Percentiles rank a stretch among this genome's conserved stretches.
Conservation (phyloP, 2,797 vertebrate genomes). For the Macropodus opercularis region DNA sequence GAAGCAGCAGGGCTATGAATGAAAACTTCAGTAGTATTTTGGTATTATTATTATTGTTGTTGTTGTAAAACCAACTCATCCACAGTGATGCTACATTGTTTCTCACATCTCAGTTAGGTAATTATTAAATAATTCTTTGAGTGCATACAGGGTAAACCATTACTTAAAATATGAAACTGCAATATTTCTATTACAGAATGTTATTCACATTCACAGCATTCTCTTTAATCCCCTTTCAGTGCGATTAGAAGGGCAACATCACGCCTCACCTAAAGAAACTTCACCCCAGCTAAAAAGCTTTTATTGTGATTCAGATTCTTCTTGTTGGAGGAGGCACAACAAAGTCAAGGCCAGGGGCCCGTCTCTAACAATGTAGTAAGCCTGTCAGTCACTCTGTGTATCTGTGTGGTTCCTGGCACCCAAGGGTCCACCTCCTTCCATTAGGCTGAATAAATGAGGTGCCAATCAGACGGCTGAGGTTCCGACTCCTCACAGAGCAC, state of each 20-base stretch:
- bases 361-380: conserved; percentile 48
- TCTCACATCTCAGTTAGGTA: too few relatives aligned
- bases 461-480: conserved; percentile 60
- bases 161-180: not conserved
- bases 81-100: not conserved
- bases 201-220: too few relatives aligned
- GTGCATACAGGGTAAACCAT: not conserved
- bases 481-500: conserved; percentile 49
- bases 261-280: conserved; percentile 38
- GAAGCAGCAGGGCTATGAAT: too few relatives aligned
- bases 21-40: too few relatives aligned
- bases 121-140: not conserved
- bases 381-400: conserved; percentile 49
- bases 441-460: conserved; percentile 70
- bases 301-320: conserved; percentile 36
- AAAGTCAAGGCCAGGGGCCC: conserved; percentile 55
- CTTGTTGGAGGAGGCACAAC: conserved; percentile 48
- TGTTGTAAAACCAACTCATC: too few relatives aligned
- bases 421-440: conserved; percentile 62
- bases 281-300: conserved; percentile 25
- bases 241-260: conserved; percentile 46
- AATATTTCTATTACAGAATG: too few relatives aligned
- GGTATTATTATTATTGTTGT: too few relatives aligned
- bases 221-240: conserved; percentile 65
- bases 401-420: conserved; percentile 41